phyloP scores from a whole-genome alignment of 2,797 vertebrate species.

The Xiphorhynchus erythropygius region DNA sequence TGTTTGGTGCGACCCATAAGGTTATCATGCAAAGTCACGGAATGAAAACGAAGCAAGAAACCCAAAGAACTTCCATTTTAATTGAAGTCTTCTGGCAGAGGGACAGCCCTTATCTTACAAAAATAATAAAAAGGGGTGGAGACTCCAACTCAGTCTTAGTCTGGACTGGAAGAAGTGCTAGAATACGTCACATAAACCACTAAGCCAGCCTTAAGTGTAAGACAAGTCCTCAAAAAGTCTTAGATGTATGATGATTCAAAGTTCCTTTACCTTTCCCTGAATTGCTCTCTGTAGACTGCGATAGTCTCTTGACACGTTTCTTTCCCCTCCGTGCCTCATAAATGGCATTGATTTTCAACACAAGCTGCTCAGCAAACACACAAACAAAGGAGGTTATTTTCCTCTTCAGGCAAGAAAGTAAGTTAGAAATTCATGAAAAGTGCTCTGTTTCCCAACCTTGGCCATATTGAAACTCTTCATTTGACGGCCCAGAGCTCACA shows the following conservation, averaged over 20 bases:
- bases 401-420: neutral
- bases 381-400: slow-evolving; percentile 27
- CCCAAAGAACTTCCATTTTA: neutral
- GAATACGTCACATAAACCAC: neutral
- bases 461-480: neutral
- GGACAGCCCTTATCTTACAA: neutral
- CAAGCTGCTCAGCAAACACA: slow-evolving; percentile 83
- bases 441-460: neutral
- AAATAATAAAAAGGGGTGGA: neutral
- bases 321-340: slow-evolving; percentile 93
- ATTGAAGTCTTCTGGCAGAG: neutral
- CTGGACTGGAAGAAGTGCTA: neutral
- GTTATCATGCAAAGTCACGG: slow-evolving; percentile 9
- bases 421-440: neutral
- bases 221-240: neutral
- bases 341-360: slow-evolving; percentile 92
- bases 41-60: slow-evolving; percentile 10
- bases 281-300: slow-evolving; percentile 89
- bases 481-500: neutral
- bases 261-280: slow-evolving; percentile 88
- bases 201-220: neutral
- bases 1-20: neutral
- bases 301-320: slow-evolving; percentile 92
- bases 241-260: neutral
- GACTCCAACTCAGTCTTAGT: neutral